Conservation (phyloP, 2,888 invertebrate species). For the Drosophila pegasa region DNA sequence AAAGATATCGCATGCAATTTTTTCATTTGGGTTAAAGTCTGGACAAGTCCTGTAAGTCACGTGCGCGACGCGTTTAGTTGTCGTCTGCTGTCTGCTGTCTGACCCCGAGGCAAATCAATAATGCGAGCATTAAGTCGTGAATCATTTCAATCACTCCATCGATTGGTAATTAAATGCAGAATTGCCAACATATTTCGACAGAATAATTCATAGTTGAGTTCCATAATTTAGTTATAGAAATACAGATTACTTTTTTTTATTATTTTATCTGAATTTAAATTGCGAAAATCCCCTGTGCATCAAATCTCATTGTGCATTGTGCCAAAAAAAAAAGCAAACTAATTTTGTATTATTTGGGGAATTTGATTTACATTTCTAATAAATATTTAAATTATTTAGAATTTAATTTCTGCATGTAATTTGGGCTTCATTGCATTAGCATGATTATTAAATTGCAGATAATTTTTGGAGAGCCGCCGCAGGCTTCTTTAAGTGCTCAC, state of each 20-base stretch:
- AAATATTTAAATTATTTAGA: neutral
- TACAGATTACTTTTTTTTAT: neutral
- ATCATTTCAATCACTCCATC: conserved; percentile 24
- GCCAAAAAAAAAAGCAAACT: neutral
- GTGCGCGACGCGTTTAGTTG: conserved; percentile 54
- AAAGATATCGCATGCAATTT: conserved; percentile 81
- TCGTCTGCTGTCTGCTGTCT: conserved; percentile 42
- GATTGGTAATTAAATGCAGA: conserved; percentile 2
- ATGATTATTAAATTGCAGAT: neutral
- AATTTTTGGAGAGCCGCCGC: neutral
- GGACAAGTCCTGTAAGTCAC: conserved; percentile 55
- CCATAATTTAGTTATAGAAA: conserved; percentile 2
- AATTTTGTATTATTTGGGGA: neutral
- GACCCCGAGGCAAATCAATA: conserved; percentile 40
- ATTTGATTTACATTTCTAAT: neutral
- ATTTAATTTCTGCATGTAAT: neutral
- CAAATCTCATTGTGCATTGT: neutral
- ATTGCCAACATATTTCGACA: neutral
- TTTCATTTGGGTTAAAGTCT: conserved; percentile 38
- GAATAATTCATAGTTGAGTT: neutral
- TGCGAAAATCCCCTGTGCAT: neutral
- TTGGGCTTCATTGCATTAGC: neutral
- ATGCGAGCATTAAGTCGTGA: conserved; percentile 10
- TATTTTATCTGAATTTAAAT: neutral
- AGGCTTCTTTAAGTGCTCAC: conserved; percentile 12